Conservation (phyloP, 2,797 vertebrate species). For the Menidia menidia region DNA sequence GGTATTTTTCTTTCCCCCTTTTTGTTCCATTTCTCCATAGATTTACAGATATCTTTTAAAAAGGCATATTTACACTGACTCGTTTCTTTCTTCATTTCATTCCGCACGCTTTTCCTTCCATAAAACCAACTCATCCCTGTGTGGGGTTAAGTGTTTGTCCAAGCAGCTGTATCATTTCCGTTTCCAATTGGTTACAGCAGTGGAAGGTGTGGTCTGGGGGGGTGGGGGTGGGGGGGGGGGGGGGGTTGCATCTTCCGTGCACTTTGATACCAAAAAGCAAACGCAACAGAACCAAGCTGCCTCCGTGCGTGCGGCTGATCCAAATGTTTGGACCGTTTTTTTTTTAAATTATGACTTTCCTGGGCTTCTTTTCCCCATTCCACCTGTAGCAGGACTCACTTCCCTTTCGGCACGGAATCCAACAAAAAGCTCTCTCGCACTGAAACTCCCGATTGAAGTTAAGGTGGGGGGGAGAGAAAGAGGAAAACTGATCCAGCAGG, state of each 20-base stretch:
- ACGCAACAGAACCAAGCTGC: constrained; percentile 2
- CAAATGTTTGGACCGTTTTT: background rate
- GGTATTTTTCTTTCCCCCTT: constrained; percentile 1
- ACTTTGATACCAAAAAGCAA: constrained; percentile 41
- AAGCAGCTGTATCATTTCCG: constrained; percentile 18
- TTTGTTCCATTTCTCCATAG: constrained; percentile 8
- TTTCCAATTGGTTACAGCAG: constrained; percentile 62
- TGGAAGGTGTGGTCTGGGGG: constrained; percentile 76
- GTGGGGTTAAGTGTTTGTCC: background rate
- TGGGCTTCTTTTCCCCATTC: background rate
- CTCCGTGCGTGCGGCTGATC: background rate
- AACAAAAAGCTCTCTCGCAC: constrained; percentile 15
- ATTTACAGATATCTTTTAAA: background rate
- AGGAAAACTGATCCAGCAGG: background rate
- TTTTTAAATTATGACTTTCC: background rate
- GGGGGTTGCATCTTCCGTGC: constrained; percentile 38
- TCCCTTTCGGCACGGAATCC: background rate
- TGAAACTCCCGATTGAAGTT: constrained; percentile 43
- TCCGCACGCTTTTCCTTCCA: background rate
- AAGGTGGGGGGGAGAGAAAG: background rate
- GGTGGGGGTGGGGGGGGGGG: too few species aligned
- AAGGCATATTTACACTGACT: background rate
- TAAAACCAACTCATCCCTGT: background rate
- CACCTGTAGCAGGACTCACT: constrained; percentile 54
- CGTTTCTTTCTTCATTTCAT: background rate